Conservation (phyloP, 2,797 vertebrate genomes). For the Enteromius argenteus region DNA sequence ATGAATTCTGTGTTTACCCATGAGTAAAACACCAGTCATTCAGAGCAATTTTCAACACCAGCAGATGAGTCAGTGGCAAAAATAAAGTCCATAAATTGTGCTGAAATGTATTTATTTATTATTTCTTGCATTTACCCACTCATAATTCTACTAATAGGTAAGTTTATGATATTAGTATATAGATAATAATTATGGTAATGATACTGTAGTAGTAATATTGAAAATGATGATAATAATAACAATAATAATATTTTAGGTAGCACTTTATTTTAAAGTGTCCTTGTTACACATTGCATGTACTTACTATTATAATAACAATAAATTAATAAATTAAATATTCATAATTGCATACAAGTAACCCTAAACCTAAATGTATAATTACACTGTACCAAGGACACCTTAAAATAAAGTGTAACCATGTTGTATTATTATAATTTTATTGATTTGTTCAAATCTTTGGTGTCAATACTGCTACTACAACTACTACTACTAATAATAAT, state of each 20-base stretch:
- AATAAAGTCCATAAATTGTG: neutral
- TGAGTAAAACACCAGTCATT: neutral
- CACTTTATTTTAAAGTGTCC: too few relatives aligned
- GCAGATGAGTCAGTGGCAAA: neutral
- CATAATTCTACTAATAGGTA: too few relatives aligned
- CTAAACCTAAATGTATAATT: too few relatives aligned
- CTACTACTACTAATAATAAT: neutral
- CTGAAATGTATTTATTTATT: neutral
- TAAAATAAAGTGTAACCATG: too few relatives aligned
- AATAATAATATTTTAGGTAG: neutral
- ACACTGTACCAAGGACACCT: too few relatives aligned
- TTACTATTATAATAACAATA: too few relatives aligned
- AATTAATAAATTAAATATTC: too few relatives aligned
- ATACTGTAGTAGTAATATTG: too few relatives aligned
- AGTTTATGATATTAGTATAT: too few relatives aligned
- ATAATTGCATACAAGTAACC: too few relatives aligned
- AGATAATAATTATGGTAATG: too few relatives aligned
- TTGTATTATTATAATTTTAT: neutral
- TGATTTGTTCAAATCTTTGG: neutral
- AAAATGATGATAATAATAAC: neutral
- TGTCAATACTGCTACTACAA: neutral
- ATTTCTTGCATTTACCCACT: neutral
- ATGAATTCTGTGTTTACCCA: neutral
- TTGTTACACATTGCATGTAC: too few relatives aligned
- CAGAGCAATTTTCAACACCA: neutral